phyloP scores from a whole-genome alignment of 1,140 invertebrate genomes.

The Drosophila neocordata region DNA sequence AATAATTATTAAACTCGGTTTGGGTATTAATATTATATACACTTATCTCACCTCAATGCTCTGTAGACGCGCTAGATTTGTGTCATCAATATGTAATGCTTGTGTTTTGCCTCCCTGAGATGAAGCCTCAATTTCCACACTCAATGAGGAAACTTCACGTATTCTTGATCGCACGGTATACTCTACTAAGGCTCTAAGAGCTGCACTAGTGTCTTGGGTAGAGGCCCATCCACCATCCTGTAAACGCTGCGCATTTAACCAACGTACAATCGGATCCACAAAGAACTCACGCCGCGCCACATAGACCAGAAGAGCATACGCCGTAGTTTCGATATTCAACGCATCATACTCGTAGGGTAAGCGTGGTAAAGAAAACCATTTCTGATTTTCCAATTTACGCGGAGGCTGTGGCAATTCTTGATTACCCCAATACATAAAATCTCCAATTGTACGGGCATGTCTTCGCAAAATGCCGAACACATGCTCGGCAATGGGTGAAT shows the following conservation, averaged over 20 bases:
- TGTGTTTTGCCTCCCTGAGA: conserved; percentile 88
- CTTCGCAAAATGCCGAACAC: conserved; percentile 90
- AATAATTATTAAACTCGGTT: not conserved
- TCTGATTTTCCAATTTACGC: conserved; percentile 94
- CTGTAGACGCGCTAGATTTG: conserved; percentile 90
- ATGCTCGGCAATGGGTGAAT: conserved; percentile 90
- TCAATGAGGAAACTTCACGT: conserved; percentile 93
- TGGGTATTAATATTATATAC: not conserved
- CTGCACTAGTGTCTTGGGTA: conserved; percentile 93
- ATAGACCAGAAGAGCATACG: conserved; percentile 95
- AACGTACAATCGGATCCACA: conserved; percentile 93
- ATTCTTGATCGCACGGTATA: conserved; percentile 93
- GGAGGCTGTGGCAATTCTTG: conserved; percentile 90
- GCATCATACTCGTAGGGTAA: conserved; percentile 94
- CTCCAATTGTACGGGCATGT: conserved; percentile 87
- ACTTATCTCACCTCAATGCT: conserved; percentile 86
- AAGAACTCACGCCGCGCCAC: conserved; percentile 91
- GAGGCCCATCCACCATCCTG: conserved; percentile 97
- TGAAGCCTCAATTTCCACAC: conserved; percentile 92
- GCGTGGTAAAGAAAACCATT: conserved; percentile 93
- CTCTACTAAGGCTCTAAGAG: conserved; percentile 94
- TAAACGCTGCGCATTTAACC: conserved; percentile 95
- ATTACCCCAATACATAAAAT: conserved; percentile 93
- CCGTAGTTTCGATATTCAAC: conserved; percentile 95
- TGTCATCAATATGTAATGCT: conserved; percentile 88